A percentile compares a stretch with the other conserved stretches of the same genome.
These are phyloP conservation scores for Escarpia spicata DNA, from an alignment of 2,888 invertebrate genomes.

Conservation along the genomic window DNA sequence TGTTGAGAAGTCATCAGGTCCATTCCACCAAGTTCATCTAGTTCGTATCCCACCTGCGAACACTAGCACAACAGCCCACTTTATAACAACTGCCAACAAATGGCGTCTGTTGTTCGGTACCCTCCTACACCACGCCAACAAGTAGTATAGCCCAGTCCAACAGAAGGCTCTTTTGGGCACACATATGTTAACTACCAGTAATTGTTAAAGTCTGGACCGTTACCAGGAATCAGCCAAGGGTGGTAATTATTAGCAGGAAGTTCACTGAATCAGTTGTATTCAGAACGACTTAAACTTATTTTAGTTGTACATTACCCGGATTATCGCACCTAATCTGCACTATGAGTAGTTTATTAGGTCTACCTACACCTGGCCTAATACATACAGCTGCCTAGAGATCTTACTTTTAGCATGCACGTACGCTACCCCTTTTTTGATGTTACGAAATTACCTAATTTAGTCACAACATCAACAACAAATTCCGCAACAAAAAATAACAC, in stretches of 20 bases:
- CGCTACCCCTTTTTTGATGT: background rate
- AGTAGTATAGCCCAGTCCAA: background rate
- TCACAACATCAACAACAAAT: background rate
- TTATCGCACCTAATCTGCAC: background rate
- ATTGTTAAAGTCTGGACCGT: no score
- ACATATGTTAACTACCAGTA: no score
- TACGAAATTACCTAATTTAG: background rate
- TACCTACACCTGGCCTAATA: background rate
- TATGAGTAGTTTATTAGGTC: background rate
- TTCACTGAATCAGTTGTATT: no score
- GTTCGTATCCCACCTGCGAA: background rate
- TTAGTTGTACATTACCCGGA: background rate
- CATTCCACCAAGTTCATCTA: background rate
- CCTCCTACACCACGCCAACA: background rate
- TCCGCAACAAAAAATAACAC: background rate
- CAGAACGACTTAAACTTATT: no score
- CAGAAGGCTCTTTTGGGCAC: no score
- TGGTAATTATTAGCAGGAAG: no score
- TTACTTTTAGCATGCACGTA: background rate
- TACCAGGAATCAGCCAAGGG: no score
- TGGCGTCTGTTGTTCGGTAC: background rate
- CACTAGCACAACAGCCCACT: background rate
- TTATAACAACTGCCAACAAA: background rate
- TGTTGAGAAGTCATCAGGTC: background rate
- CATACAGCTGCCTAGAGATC: background rate